Conservation (phyloP, 2,888 invertebrate genomes). For the Xestia sexstrigata region DNA sequence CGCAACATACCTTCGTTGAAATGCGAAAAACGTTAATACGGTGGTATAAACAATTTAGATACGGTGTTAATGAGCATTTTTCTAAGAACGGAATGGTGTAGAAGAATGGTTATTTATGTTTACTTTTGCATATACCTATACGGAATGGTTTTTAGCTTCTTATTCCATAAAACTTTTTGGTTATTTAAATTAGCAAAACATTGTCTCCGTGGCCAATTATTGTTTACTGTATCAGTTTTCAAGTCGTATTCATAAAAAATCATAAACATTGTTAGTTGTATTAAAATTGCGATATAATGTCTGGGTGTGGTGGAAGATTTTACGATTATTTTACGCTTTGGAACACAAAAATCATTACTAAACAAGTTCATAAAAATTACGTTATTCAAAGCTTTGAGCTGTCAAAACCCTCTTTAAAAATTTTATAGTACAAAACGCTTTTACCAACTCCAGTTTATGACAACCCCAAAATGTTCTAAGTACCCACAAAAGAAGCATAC, state of each 20-base stretch:
- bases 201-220: neutral
- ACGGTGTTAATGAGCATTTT: slow-evolving; percentile 10
- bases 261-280: neutral
- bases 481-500: slow-evolving; percentile 40
- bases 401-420: slow-evolving; percentile 42
- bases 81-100: neutral
- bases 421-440: slow-evolving; percentile 51
- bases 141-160: neutral
- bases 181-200: neutral
- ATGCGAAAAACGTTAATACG: slow-evolving; percentile 18
- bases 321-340: neutral
- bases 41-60: slow-evolving; percentile 22
- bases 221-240: no score
- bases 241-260: neutral
- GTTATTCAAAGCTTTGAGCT: slow-evolving; percentile 13
- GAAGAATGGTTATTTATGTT: neutral
- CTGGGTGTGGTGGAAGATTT: no score
- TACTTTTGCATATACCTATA: neutral
- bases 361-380: slow-evolving; percentile 9
- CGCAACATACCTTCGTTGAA: slow-evolving; percentile 13
- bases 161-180: neutral
- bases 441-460: slow-evolving; percentile 48
- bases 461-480: slow-evolving; percentile 43
- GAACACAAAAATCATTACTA: slow-evolving; percentile 2
- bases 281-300: neutral